Evolutionary conservation across 2,888 invertebrate genomes (phyloP).

Genomic region (Chouioia cunea): DNA sequence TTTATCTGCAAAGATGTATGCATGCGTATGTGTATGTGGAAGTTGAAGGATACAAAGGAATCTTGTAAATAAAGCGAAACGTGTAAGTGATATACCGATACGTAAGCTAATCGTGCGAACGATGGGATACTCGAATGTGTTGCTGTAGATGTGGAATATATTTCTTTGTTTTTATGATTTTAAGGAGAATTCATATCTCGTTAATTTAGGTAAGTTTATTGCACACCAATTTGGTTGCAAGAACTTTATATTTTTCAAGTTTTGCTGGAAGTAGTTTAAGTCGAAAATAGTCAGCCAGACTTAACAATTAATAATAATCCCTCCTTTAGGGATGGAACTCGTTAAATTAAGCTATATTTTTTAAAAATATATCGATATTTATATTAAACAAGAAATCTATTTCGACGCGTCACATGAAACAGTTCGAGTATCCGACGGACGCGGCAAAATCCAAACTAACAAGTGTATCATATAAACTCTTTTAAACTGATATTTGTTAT

Average conservation of each 20-base stretch:
- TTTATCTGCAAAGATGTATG: too few species aligned
- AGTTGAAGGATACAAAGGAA: too few species aligned
- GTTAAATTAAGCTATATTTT: not conserved
- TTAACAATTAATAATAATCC: too few species aligned
- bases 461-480: constrained; percentile 64
- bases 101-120: constrained; percentile 38
- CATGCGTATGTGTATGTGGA: too few species aligned
- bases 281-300: too few species aligned
- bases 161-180: constrained; percentile 13
- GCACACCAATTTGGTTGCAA: too few species aligned
- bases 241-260: too few species aligned
- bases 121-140: constrained; percentile 26
- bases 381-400: not conserved
- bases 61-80: constrained; percentile 45
- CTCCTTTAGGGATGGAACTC: too few species aligned
- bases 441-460: constrained; percentile 50
- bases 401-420: not conserved
- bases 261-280: too few species aligned
- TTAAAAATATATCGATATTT: not conserved
- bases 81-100: constrained; percentile 42
- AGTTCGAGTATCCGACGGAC: constrained; percentile 31
- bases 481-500: constrained; percentile 60
- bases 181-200: too few species aligned
- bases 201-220: too few species aligned
- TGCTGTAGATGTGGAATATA: constrained; percentile 1